Base-by-base conservation (phyloP, 1,140 invertebrate species). In the Cheumatopsyche charites region DNA sequence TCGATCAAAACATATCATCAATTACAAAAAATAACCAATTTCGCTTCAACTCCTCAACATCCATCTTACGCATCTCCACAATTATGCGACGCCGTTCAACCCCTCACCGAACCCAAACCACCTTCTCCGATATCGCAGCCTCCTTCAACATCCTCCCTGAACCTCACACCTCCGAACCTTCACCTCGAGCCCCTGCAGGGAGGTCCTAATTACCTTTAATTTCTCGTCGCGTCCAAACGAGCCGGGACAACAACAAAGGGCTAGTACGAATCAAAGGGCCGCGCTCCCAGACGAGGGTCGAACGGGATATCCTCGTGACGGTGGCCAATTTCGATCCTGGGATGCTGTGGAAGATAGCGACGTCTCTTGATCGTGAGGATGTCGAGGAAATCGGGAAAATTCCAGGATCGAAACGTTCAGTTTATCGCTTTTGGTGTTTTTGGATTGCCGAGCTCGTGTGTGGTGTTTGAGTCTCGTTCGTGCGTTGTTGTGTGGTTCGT, bases 141-240 rank as follows among this genome's bases (percentile, higher is more conserved):
- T 21, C 49, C 15, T 52, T 52, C 15, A 52, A 21, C 49, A 21
- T 3, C 21, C 21, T 21, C 15, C 21, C 21, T 15, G 15, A 21
- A 21, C 49, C 21, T 52, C 13, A 3, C 15, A 21, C 21, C 29
- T 36, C 29, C 29, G 29, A 36, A 36, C 29, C 29, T 4, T 36
- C 29, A 4, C 21, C 62, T 7, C 6, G 26, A 2, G 12, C 26
- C 58, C 26, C 19, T 63, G 21, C 7, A 41, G 1, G 12, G 12
- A 15, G 62, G 26, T 26, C 6, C 62, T 63, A 63, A 63, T 63
- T 63, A 63, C 25, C 55, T 61, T 61, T 63, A 63, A 63, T 63
- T 63, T 12, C 25, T 61, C 25, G 36, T 26, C 62, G 21, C 36
- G 21, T 19, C 19, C 12, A 19, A 42, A 63, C 55, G 19, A 61